Evolutionary conservation across 37 sponge, comb jelly and placozoan species (phyloP).

Genomic region (Mnemiopsis leidyi): DNA sequence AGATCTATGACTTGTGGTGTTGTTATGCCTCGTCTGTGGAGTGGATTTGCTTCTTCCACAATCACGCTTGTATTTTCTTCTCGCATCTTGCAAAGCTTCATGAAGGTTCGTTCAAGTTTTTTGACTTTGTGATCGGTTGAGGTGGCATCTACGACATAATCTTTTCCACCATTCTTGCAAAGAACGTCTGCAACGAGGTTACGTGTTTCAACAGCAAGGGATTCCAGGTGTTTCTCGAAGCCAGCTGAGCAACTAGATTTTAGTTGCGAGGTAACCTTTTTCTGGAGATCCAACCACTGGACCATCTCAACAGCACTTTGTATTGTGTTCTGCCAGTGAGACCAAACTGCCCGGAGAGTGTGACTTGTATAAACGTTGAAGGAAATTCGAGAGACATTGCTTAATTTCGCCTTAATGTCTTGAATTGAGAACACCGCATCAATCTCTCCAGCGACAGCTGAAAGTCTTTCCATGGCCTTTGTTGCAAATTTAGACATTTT

Average conservation of each 20-base stretch:
- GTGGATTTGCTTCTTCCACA: neutral
- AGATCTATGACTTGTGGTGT: neutral
- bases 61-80: neutral
- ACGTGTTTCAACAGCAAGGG: neutral
- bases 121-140: neutral
- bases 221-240: neutral
- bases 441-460: neutral
- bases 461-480: neutral
- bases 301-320: neutral
- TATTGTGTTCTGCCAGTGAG: constrained; percentile 9
- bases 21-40: neutral
- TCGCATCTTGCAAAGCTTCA: neutral
- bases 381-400: neutral
- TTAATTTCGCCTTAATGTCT: neutral
- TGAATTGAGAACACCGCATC: neutral
- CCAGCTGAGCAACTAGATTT: neutral
- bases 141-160: neutral
- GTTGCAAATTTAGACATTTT: neutral
- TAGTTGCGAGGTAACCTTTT: neutral
- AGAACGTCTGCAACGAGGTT: neutral
- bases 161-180: neutral
- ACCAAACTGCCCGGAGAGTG: neutral
- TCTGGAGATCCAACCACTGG: neutral
- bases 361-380: constrained; percentile 7
- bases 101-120: neutral